A percentile compares a stretch with the other conserved stretches of the same genome.
Evolutionary conservation across 2,888 invertebrate genomes (phyloP).

Genomic region (Idaea dimidiata): DNA sequence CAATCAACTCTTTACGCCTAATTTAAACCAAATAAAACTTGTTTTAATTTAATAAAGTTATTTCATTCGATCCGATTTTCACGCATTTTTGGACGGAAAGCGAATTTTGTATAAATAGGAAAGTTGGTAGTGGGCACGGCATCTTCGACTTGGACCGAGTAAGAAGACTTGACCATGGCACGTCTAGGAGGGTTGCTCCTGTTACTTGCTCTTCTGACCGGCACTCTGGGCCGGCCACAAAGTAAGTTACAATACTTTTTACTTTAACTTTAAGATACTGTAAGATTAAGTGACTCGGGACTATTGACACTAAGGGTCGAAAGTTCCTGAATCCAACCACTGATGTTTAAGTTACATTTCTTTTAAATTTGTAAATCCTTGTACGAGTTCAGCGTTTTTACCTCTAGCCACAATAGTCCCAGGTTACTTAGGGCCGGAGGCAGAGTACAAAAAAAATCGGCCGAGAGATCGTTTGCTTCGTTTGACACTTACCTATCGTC

Average conservation of each 20-base stretch:
- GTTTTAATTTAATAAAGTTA: slow-evolving; percentile 45
- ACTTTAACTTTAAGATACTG: background rate
- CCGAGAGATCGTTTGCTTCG: too few relatives aligned
- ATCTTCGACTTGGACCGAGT: slow-evolving; percentile 47
- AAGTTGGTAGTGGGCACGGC: slow-evolving; percentile 8
- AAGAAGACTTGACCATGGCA: slow-evolving; percentile 22
- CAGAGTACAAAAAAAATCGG: too few relatives aligned
- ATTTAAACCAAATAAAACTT: slow-evolving; percentile 49
- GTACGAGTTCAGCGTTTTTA: too few relatives aligned
- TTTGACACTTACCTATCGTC: too few relatives aligned
- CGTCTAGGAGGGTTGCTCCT: slow-evolving; percentile 25
- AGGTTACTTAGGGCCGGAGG: too few relatives aligned
- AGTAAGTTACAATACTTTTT: background rate
- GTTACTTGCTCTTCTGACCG: background rate
- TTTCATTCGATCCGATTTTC: slow-evolving; percentile 61
- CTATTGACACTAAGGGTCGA: background rate
- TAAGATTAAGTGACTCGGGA: background rate
- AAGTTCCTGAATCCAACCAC: background rate
- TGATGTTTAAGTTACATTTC: too few relatives aligned
- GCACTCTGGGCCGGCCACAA: background rate
- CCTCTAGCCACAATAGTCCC: too few relatives aligned
- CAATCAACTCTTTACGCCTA: slow-evolving; percentile 36
- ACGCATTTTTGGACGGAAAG: slow-evolving; percentile 54
- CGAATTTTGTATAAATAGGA: slow-evolving; percentile 49
- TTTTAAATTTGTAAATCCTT: too few relatives aligned